Evolutionary conservation across 2,888 invertebrate species (phyloP), one percentile per base, ranked within the genome.

Genomic region (Meghimatium bilineatum): DNA sequence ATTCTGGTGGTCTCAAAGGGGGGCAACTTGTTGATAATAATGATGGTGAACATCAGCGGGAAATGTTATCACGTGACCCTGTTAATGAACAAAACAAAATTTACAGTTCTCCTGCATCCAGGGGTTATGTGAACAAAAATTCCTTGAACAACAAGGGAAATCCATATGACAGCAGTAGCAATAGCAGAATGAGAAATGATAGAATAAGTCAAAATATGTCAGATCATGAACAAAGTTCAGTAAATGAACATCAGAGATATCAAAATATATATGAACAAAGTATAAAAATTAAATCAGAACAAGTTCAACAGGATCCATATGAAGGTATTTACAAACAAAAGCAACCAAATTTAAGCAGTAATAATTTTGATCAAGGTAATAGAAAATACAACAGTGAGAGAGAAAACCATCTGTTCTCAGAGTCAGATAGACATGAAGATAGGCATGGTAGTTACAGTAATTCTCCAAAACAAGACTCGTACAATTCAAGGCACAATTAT

Each of bases 161-260:
- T 52, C 71, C 44, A 10, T 44, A 56, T 38, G n/a, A 67, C 34
- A 38, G 36, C 20, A 71, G 32, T 23, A 56, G 69, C 26, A 26
- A 29, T 69, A 44, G 36, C 2, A 52, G 71, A n/a, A 34, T 32
- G 32, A 56, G 36, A 17, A 71, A 56, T 3, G 69, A 80, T 71
- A 34, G n/a, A 29, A 20, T 29, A 3, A 26, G 32, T 36, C 23
- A n/a, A 29, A 38, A n/a, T 72, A 23, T n/a, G 12, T 81, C 60
- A 36, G 38, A 74, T 74, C 32, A 63, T 29, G 81, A 74, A 34
- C 81, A 63, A n/a, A 52, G 36, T 56, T 32, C 72, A 26, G 23
- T 36, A 5, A 36, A 29, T n/a, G 52, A 32, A 29, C n/a, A 60
- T 67, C 80, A 60, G 10, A 26, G 44, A 23, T 29, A 29, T 63